A percentile compares a stretch with the other conserved stretches of the same genome.
Evolutionary conservation across 2,888 invertebrate species (phyloP).

Genomic region (Oscheius sp.): DNA sequence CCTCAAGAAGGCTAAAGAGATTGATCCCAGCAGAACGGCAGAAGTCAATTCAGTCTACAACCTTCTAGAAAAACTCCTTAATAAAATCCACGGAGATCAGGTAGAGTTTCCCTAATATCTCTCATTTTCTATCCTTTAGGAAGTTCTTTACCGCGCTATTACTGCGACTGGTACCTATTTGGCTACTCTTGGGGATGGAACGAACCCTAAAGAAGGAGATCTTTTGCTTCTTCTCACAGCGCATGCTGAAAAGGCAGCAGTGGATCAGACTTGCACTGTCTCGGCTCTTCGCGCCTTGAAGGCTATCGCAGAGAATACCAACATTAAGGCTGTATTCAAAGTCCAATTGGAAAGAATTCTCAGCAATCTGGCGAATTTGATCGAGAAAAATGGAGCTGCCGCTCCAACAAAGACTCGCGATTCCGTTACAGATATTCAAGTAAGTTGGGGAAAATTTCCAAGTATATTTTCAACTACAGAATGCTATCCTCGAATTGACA

Average conservation of each 20-base stretch:
- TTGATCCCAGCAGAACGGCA: not conserved
- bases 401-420: not conserved
- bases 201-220: not conserved
- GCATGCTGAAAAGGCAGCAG: not conserved
- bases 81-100: constrained; percentile 9
- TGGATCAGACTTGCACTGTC: not conserved
- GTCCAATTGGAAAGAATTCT: not conserved
- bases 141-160: constrained; percentile 5
- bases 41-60: not conserved
- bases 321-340: not conserved
- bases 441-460: not conserved
- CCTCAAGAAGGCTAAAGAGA: constrained; percentile 4
- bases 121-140: not conserved
- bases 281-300: not conserved
- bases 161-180: not conserved
- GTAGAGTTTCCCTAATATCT: not conserved
- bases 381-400: not conserved
- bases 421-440: not conserved
- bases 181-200: not conserved
- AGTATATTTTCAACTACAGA: not conserved
- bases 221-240: not conserved
- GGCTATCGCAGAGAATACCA: not conserved
- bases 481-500: not conserved
- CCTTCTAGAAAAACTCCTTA: not conserved
- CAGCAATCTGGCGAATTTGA: constrained; percentile 4